These are phyloP conservation scores for Steatocranus sp. DNA, from an alignment of 2,797 vertebrate genomes.

Conservation along the genomic window DNA sequence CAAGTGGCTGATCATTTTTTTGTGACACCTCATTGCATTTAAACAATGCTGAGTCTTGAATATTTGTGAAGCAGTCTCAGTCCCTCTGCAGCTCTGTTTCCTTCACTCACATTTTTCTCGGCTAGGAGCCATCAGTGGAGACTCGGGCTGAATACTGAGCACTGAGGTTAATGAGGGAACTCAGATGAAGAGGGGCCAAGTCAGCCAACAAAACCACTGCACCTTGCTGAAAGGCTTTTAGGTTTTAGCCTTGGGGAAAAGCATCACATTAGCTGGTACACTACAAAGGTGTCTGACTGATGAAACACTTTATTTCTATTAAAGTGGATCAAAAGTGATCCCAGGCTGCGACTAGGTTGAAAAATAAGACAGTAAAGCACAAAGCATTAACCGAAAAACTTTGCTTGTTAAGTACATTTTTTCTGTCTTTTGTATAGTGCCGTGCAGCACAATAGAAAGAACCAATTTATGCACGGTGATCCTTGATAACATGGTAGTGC, in stretches of 20 bases:
- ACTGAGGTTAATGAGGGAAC: conserved; percentile 28
- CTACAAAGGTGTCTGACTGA: not conserved
- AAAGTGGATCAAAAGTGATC: not conserved
- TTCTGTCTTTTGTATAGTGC: not conserved
- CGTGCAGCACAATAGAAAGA: not conserved
- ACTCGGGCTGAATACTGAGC: conserved; percentile 45
- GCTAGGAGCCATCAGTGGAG: conserved; percentile 1
- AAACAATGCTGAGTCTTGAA: conserved; percentile 39
- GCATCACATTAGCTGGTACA: not conserved
- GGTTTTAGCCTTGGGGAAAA: not conserved
- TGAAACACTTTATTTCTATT: conserved; percentile 4
- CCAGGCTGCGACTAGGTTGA: not conserved
- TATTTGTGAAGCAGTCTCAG: not conserved
- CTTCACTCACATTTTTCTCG: conserved; percentile 7
- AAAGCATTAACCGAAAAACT: not conserved
- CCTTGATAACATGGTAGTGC: not conserved
- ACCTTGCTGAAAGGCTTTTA: conserved; percentile 1
- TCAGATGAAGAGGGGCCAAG: conserved; percentile 40
- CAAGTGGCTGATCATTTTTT: not conserved
- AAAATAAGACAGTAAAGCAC: not conserved
- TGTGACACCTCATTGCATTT: not conserved
- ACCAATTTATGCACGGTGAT: not conserved
- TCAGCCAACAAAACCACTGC: not conserved
- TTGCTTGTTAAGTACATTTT: not conserved
- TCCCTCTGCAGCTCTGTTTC: not conserved